phyloP scores from a whole-genome alignment of 2,113 vertebrate genomes.

The Cynopterus brachyotis region DNA sequence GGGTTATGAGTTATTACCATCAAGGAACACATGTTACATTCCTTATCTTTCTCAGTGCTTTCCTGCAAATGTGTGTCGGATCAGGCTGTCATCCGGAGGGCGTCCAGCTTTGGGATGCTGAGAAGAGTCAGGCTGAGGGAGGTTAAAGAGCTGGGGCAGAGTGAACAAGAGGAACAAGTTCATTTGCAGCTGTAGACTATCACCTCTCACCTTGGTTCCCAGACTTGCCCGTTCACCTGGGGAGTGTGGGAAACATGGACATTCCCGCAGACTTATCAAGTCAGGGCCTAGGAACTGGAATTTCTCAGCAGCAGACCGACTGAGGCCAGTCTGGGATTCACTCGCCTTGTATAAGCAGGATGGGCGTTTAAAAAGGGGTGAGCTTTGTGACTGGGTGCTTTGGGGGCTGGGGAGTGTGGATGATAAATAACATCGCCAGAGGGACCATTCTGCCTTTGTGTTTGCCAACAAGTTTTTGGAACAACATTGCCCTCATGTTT shows the following conservation, averaged over 20 bases:
- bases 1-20: slow-evolving; percentile 55
- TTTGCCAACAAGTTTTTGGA: neutral
- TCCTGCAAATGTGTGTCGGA: slow-evolving; percentile 44
- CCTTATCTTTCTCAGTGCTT: slow-evolving; percentile 68
- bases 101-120: neutral
- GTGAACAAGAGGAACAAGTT: neutral
- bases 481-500: neutral
- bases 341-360: neutral
- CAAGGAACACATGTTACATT: slow-evolving; percentile 57
- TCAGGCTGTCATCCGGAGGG: neutral
- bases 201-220: neutral
- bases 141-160: neutral
- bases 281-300: neutral
- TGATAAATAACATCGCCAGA: neutral
- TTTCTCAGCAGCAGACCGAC: neutral
- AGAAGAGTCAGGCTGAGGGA: neutral
- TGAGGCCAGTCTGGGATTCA: neutral
- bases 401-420: neutral
- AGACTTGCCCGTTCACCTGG: neutral
- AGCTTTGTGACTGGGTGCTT: neutral
- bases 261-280: neutral
- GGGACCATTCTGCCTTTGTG: fast-evolving
- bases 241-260: neutral
- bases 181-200: neutral
- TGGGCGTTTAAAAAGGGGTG: neutral